A percentile compares a stretch with the other conserved stretches of the same genome.
Conservation (phyloP, 1,140 invertebrate genomes). For the Ectropis grisescens region DNA sequence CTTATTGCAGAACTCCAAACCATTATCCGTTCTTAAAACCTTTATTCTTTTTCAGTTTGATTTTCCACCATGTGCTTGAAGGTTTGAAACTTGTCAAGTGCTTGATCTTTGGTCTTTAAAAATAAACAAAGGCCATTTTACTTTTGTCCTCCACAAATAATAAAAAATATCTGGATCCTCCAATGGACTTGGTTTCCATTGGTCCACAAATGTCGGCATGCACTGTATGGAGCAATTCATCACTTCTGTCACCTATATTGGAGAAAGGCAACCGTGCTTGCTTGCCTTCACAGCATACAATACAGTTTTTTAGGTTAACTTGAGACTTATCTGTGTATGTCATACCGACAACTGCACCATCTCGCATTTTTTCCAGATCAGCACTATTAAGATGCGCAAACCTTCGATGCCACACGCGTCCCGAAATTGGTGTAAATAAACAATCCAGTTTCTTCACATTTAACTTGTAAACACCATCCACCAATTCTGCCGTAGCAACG, state of each 20-base stretch:
- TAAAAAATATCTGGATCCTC: background rate
- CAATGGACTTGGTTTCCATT: background rate
- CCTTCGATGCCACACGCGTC: constrained; percentile 7
- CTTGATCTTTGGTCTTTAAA: background rate
- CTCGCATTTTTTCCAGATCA: constrained; percentile 6
- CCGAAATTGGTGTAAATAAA: constrained; percentile 7
- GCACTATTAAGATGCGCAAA: constrained; percentile 8
- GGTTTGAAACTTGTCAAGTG: background rate
- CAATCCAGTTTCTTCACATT: constrained; percentile 2
- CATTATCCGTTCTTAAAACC: background rate
- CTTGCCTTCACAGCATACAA: background rate
- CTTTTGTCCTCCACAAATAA: background rate
- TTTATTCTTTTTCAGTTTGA: background rate
- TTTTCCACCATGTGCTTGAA: background rate
- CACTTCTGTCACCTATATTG: background rate
- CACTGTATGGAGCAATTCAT: background rate
- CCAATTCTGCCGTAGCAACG: constrained; percentile 7
- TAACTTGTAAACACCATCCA: constrained; percentile 12
- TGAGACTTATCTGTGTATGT: background rate
- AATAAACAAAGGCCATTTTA: background rate
- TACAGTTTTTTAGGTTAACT: background rate
- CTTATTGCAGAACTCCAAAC: background rate
- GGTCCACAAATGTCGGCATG: background rate
- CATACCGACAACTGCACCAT: constrained; percentile 4
- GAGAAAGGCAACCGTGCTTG: background rate